Evolutionary conservation across 2,888 invertebrate genomes (phyloP).

Genomic region (Margaritifera margaritifera): DNA sequence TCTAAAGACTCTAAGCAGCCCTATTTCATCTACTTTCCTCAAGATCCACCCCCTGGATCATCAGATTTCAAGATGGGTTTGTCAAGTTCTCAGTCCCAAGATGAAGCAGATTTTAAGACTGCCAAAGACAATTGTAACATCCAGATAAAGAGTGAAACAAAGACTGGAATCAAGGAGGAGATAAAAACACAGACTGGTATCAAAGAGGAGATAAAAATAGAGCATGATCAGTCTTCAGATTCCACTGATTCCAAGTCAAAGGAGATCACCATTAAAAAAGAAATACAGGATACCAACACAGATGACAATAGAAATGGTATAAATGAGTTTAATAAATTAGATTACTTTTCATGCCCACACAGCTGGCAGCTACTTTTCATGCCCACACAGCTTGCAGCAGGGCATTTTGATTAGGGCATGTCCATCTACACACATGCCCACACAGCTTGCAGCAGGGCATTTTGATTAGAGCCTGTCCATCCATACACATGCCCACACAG

Average conservation of each 20-base stretch:
- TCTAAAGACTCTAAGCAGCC: conserved; percentile 78
- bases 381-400: too few relatives aligned
- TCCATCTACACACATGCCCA: too few relatives aligned
- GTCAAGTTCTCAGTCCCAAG: neutral
- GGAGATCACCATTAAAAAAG: neutral
- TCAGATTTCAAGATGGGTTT: neutral
- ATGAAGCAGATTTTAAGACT: neutral
- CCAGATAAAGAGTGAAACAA: neutral
- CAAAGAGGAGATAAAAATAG: conserved; percentile 2
- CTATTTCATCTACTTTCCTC: conserved; percentile 82
- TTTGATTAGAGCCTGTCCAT: too few relatives aligned
- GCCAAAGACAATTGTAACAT: neutral
- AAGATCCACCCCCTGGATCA: conserved; percentile 58
- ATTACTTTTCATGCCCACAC: too few relatives aligned
- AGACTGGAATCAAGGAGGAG: neutral
- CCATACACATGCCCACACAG: too few relatives aligned
- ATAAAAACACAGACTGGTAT: conserved; percentile 3
- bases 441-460: too few relatives aligned
- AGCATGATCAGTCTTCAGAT: neutral
- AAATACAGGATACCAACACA: neutral
- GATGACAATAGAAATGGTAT: neutral
- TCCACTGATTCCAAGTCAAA: neutral
- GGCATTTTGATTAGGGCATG: too few relatives aligned
- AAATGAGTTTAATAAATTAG: too few relatives aligned
- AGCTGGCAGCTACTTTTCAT: too few relatives aligned